Evolutionary conservation across 1,140 invertebrate species (phyloP).

Genomic region (Capitella teleta): DNA sequence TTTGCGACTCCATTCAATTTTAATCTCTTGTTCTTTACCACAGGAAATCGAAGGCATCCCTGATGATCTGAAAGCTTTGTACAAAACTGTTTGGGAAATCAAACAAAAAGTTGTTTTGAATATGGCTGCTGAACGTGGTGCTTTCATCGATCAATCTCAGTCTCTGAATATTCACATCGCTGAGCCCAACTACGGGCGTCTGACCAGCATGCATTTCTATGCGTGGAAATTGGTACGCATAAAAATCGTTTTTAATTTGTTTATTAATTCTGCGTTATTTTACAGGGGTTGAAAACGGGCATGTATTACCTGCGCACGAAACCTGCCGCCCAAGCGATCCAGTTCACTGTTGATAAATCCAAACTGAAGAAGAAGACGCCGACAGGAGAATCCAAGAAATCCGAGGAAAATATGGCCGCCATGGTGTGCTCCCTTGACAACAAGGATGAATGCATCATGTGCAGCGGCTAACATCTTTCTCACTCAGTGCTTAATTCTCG

Average conservation of each 20-base stretch:
- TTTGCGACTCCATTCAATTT: too few species aligned
- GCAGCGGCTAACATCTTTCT: constrained; percentile 30
- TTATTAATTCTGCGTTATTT: background rate
- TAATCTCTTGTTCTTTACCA: constrained; percentile 7
- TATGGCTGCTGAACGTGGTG: constrained; percentile 95
- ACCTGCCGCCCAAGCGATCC: constrained; percentile 88
- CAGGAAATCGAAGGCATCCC: constrained; percentile 80
- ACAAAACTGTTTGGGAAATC: constrained; percentile 99
- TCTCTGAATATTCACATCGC: constrained; percentile 94
- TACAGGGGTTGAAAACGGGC: constrained; percentile 86
- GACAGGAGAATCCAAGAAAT: constrained; percentile 13
- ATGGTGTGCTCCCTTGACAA: constrained; percentile 80
- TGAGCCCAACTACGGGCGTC: constrained; percentile 80
- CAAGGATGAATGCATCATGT: constrained; percentile 75
- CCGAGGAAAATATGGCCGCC: constrained; percentile 51
- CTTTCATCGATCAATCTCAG: constrained; percentile 98
- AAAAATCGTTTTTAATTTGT: background rate
- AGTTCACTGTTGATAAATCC: constrained; percentile 93
- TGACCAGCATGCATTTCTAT: constrained; percentile 97
- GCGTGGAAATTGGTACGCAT: constrained; percentile 55
- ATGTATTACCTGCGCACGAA: constrained; percentile 98
- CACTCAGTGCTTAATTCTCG: background rate
- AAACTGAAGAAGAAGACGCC: constrained; percentile 46
- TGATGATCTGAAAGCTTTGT: constrained; percentile 74
- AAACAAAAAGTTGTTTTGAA: constrained; percentile 85